phyloP scores from a whole-genome alignment of 1,140 invertebrate genomes.

The Achatina immaculata region DNA sequence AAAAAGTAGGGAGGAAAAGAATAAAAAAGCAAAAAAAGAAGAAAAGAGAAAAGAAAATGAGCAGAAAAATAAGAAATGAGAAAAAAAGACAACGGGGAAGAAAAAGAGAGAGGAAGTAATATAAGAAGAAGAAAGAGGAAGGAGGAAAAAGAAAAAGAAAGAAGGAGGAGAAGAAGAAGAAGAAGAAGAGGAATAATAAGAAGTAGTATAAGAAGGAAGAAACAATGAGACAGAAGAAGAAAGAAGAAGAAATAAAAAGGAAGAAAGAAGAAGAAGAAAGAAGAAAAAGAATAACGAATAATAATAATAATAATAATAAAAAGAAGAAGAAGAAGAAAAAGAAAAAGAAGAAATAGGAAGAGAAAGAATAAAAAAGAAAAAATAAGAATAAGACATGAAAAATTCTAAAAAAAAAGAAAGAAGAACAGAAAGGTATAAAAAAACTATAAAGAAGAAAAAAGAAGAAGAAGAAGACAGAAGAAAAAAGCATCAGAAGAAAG shows the following conservation, averaged over 20 bases:
- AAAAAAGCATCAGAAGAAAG: too few species aligned
- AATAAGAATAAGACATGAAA: too few species aligned
- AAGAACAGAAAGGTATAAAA: too few species aligned
- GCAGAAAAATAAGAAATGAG: neutral
- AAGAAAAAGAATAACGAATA: neutral
- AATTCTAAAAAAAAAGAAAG: too few species aligned
- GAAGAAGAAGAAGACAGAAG: too few species aligned
- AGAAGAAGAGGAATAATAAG: neutral
- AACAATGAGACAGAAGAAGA: neutral
- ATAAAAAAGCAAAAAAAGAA: neutral
- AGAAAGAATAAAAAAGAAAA: too few species aligned
- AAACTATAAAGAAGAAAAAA: too few species aligned
- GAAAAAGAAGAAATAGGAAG: constrained; percentile 14
- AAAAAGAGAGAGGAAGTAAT: constrained; percentile 16
- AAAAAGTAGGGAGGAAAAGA: neutral
- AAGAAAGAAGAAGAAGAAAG: constrained; percentile 1
- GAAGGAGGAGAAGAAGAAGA: constrained; percentile 8
- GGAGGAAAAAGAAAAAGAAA: constrained; percentile 17
- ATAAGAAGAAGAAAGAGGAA: neutral
- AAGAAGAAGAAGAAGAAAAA: constrained; percentile 28
- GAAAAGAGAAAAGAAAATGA: neutral
- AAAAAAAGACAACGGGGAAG: neutral
- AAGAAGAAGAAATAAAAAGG: neutral
- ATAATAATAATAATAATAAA: neutral
- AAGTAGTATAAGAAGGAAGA: neutral